These are phyloP conservation scores for Alaudala cheleensis DNA, from an alignment of 2,113 vertebrate species.

Conservation along the genomic window DNA sequence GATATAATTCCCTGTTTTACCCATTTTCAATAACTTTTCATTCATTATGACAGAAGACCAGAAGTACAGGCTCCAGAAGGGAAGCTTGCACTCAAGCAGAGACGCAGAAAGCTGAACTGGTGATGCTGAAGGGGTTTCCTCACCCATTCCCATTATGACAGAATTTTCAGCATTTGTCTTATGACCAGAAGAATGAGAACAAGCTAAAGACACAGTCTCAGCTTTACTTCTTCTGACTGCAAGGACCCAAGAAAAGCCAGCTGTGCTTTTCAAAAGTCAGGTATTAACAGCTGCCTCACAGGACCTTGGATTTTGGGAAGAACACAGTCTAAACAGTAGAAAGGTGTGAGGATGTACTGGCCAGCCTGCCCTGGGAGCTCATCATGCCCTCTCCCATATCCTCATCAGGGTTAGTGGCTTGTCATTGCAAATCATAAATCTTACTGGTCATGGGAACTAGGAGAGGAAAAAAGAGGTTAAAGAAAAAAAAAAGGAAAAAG, in stretches of 20 bases:
- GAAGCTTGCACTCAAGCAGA: not conserved
- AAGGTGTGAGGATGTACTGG: not conserved
- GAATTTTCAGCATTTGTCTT: not conserved
- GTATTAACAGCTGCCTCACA: not conserved
- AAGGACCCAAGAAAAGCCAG: not conserved
- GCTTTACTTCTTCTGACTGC: not conserved
- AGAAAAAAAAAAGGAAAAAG: not conserved
- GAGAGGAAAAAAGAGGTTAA: not conserved
- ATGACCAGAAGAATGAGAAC: not conserved
- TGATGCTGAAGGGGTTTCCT: not conserved
- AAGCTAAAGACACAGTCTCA: not conserved
- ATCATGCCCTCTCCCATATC: not conserved
- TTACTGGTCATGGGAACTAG: not conserved
- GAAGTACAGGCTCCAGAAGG: not conserved
- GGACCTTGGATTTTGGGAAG: not conserved
- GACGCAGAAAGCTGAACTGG: not conserved
- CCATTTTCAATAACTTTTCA: not conserved
- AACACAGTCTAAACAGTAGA: not conserved
- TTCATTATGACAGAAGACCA: not conserved
- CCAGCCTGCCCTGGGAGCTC: not conserved
- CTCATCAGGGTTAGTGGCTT: not conserved
- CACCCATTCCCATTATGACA: not conserved
- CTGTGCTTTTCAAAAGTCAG: not conserved
- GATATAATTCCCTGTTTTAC: not conserved
- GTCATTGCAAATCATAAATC: not conserved